These are phyloP conservation scores for Pampusana beccarii DNA, from an alignment of 2,113 vertebrate species.

Conservation along the genomic window DNA sequence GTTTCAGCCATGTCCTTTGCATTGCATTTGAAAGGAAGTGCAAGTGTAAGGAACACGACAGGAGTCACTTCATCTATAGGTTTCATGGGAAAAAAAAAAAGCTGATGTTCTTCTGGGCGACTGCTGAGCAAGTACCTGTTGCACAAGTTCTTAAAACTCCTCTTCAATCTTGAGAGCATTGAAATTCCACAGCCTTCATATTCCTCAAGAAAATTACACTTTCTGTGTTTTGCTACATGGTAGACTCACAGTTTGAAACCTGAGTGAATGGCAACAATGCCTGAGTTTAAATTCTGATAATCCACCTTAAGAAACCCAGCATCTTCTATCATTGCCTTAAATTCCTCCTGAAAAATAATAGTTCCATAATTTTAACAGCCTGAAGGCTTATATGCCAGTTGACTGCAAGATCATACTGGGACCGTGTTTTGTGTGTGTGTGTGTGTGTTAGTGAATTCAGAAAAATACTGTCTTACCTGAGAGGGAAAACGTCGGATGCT, in stretches of 20 bases:
- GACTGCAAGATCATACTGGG: neutral
- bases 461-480: slow-evolving; percentile 78
- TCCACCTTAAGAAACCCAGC: slow-evolving; percentile 88
- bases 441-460: neutral
- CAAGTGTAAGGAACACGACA: neutral
- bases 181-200: neutral
- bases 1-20: neutral
- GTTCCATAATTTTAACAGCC: neutral
- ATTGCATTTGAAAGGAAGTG: neutral
- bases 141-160: neutral
- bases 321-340: slow-evolving; percentile 92
- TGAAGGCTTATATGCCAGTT: neutral
- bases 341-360: slow-evolving; percentile 84
- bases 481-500: slow-evolving; percentile 93
- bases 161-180: neutral
- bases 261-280: slow-evolving; percentile 94
- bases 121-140: neutral
- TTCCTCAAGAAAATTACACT: neutral
- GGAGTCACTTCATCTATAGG: neutral
- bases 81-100: neutral
- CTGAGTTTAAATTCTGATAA: slow-evolving; percentile 83
- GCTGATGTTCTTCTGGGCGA: neutral
- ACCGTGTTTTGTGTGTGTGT: neutral
- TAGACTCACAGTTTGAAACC: slow-evolving; percentile 90
- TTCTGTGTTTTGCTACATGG: neutral